Base-by-base conservation (phyloP, 2,888 invertebrate genomes). In the Xanthorhoe spadicearia region DNA sequence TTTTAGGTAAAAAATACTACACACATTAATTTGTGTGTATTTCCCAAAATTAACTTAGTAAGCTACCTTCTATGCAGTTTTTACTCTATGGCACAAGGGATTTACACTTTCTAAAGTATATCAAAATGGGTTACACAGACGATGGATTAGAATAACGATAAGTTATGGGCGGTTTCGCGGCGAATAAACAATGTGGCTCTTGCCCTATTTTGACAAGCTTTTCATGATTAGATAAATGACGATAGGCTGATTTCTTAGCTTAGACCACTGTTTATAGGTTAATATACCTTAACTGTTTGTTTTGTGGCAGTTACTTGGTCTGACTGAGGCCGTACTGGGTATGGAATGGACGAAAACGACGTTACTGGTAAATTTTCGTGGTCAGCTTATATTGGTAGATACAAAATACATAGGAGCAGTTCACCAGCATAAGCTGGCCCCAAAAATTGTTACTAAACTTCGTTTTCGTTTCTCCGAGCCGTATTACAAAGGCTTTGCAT, bases 71-170 rank as follows among this genome's bases (percentile, higher is more conserved):
- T 66, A 57, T 58, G 28, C 13, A 19, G 7, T 28, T 23, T 18
- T 46, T 55, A 52, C 46, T 59, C 59, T 59, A 8, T 38, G 79
- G 76, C 79, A 81, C 83, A 79, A 84, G 88, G 85, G 90, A 89
- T 91, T 90, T 90, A 90, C 90, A 90, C 92, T 92, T 92, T 92
- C 92, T 89, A 92, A 90, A 87, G 77, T 86, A 83, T 85, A 85
- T 88, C 83, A 78, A 85, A 86, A 87, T 83, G 83, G 82, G 81
- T 81, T 80, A 78, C 77, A 73, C 76, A 74, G 83, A 83, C 87
- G 88, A 90, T 88, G 88, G 87, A 90, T 89, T 83, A 80, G 86
- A 89, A 87, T 89, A 88, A 80, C 84, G 87, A 90, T 90, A 87
- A 86, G 79, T 56, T 76, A 69, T 72, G 62, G 66, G 68, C 56